A percentile compares a stretch with the other conserved stretches of the same genome.
These are phyloP conservation scores for Drosophila cardini DNA, from an alignment of 1,140 invertebrate genomes.

Conservation along the genomic window DNA sequence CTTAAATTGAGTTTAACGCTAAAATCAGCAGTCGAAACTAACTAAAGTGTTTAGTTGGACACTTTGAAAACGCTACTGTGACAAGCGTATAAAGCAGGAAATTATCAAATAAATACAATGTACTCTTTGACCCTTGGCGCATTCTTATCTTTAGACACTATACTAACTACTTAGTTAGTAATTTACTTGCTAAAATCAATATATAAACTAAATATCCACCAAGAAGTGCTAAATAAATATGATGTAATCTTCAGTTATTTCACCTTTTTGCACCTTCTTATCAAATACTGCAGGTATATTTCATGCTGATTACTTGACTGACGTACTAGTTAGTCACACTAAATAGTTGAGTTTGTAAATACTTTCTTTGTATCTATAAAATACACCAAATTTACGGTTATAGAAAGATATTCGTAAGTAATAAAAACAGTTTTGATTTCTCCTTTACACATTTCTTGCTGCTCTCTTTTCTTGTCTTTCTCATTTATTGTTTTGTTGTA, in stretches of 20 bases:
- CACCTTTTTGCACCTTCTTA: constrained; percentile 35
- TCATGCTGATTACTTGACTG: constrained; percentile 21
- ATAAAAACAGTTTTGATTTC: constrained; percentile 55
- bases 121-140: too few relatives aligned
- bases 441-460: constrained; percentile 19
- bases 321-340: constrained; percentile 13
- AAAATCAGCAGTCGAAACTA: background rate
- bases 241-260: constrained; percentile 41
- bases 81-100: too few relatives aligned
- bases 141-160: too few relatives aligned
- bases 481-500: constrained; percentile 20
- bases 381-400: background rate
- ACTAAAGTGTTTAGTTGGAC: background rate
- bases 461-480: constrained; percentile 15
- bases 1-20: background rate
- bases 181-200: too few relatives aligned
- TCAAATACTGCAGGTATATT: constrained; percentile 22
- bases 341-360: background rate
- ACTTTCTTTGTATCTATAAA: background rate
- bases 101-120: too few relatives aligned
- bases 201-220: background rate
- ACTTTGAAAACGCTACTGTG: background rate
- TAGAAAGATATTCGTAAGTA: constrained; percentile 9
- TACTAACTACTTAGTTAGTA: too few relatives aligned
- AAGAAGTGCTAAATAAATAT: constrained; percentile 13